Conservation (phyloP, 2,888 invertebrate species). For the Diogma glabrata region DNA sequence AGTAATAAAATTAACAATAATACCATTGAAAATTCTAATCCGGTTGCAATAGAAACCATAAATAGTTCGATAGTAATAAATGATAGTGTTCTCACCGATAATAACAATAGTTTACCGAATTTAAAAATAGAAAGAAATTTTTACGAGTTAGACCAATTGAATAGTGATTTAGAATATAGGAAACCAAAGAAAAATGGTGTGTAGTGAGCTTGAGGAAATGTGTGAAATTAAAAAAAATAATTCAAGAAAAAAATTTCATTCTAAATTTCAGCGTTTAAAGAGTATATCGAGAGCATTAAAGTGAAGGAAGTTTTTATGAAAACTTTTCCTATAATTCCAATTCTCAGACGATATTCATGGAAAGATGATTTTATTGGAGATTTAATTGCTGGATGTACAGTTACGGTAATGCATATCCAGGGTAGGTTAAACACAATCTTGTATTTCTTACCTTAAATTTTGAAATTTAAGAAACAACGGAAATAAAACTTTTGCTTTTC, state of each 20-base stretch:
- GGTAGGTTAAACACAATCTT: too few relatives aligned
- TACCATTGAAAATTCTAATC: too few relatives aligned
- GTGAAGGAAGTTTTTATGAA: neutral
- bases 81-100: too few relatives aligned
- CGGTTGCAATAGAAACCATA: too few relatives aligned
- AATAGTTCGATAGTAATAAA: too few relatives aligned
- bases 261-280: neutral
- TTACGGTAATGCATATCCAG: constrained; percentile 76
- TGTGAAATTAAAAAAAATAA: neutral
- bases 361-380: constrained; percentile 49
- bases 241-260: too few relatives aligned
- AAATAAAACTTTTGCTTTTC: too few relatives aligned
- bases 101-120: too few relatives aligned
- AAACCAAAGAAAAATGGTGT: constrained; percentile 4
- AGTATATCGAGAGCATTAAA: neutral
- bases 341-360: constrained; percentile 2
- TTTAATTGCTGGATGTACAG: constrained; percentile 70
- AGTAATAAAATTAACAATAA: too few relatives aligned
- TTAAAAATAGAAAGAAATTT: too few relatives aligned
- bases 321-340: neutral
- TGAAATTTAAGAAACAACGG: too few relatives aligned
- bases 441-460: too few relatives aligned
- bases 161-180: constrained; percentile 5
- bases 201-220: neutral
- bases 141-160: constrained; percentile 5